Percentiles rank a stretch among this genome's conserved stretches.
Conservation (phyloP, 53 echinoderm and acorn worm genomes). For the Luidia sarsii region DNA sequence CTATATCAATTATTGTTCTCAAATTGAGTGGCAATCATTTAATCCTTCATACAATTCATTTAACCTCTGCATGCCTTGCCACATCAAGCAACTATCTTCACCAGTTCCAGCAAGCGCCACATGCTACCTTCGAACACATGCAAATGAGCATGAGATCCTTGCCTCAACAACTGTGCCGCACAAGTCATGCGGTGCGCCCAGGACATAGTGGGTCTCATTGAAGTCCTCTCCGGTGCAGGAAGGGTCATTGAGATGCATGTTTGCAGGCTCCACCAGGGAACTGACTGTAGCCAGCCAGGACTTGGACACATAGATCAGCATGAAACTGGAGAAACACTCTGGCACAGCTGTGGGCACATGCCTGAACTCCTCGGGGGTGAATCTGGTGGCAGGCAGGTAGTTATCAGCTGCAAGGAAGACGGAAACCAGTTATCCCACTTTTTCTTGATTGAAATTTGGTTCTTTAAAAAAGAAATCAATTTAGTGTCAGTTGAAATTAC, state of each 20-base stretch:
- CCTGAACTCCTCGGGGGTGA: background rate
- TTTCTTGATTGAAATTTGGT: too few relatives aligned
- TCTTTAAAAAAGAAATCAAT: too few relatives aligned
- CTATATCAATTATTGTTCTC: too few relatives aligned
- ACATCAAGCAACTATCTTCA: too few relatives aligned
- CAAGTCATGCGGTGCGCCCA: constrained; percentile 60
- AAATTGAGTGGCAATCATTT: too few relatives aligned
- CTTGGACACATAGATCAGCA: constrained; percentile 49
- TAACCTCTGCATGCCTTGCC: too few relatives aligned
- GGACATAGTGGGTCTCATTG: constrained; percentile 53
- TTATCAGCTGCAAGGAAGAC: background rate
- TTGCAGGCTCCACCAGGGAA: constrained; percentile 39
- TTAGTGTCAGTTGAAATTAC: too few relatives aligned
- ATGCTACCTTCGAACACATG: too few relatives aligned
- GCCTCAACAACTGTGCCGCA: constrained; percentile 56
- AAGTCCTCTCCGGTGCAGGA: constrained; percentile 44
- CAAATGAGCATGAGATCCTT: too few relatives aligned
- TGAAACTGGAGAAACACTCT: constrained; percentile 40
- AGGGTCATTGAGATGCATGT: constrained; percentile 33
- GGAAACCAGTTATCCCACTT: too few relatives aligned
- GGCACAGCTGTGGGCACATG: constrained; percentile 8
- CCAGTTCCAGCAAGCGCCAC: too few relatives aligned
- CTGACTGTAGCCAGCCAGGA: constrained; percentile 18
- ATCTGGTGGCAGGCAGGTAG: constrained; percentile 16
- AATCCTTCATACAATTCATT: too few relatives aligned